A percentile compares a stretch with the other conserved stretches of the same genome.
Conservation (phyloP, 2,888 invertebrate genomes). For the Trypoxylon attenuatum region DNA sequence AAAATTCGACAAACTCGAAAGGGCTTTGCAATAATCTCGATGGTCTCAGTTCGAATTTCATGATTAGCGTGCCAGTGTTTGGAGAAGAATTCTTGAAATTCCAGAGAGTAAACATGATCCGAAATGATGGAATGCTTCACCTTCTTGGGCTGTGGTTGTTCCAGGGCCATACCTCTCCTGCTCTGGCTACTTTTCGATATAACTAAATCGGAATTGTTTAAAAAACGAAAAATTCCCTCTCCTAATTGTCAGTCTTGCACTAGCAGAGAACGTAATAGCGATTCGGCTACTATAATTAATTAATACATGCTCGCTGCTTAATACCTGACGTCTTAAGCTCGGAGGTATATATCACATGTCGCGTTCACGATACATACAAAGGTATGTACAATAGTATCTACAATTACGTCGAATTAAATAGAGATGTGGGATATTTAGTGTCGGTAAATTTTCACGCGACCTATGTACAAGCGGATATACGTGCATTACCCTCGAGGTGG, state of each 20-base stretch:
- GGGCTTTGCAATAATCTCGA: conserved; percentile 79
- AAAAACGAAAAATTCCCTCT: background rate
- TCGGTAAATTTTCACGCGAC: conserved; percentile 13
- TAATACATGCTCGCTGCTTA: background rate
- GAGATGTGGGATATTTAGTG: no score
- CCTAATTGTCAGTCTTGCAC: conserved; percentile 6
- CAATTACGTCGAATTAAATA: background rate
- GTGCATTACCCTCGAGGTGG: conserved; percentile 9
- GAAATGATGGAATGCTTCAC: conserved; percentile 62
- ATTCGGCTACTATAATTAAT: background rate
- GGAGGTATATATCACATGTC: conserved; percentile 33
- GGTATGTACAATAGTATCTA: conserved; percentile 20
- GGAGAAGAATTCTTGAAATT: conserved; percentile 54
- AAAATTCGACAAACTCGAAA: conserved; percentile 82
- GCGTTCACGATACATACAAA: conserved; percentile 4
- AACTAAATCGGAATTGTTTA: conserved; percentile 3
- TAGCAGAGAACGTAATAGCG: background rate
- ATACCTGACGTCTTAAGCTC: background rate
- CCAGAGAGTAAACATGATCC: conserved; percentile 50
- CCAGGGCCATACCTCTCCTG: conserved; percentile 46
- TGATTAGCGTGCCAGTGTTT: conserved; percentile 76
- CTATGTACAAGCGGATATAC: background rate
- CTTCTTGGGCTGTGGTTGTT: conserved; percentile 58
- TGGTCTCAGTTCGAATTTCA: conserved; percentile 71
- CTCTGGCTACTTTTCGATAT: background rate